Evolutionary conservation across 2,888 invertebrate genomes (phyloP).

Genomic region (Apeira syringaria): DNA sequence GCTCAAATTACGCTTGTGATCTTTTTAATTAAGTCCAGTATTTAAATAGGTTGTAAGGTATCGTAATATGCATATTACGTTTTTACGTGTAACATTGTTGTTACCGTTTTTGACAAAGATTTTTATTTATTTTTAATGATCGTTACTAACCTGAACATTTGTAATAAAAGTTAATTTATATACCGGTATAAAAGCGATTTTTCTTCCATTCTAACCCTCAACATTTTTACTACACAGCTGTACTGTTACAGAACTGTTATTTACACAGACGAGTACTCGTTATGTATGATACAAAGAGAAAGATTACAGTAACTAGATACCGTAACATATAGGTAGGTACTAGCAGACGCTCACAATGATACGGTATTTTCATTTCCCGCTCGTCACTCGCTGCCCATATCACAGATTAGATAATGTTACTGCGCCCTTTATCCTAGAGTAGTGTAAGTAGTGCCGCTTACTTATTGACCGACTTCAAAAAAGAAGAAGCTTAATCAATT

Average conservation of each 20-base stretch:
- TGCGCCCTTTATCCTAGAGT: too few relatives aligned
- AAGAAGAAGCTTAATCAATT: too few relatives aligned
- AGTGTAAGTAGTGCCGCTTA: too few relatives aligned
- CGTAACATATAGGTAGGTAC: constrained; percentile 6
- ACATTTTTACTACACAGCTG: constrained; percentile 21
- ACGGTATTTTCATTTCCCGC: constrained; percentile 21
- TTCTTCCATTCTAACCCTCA: constrained; percentile 43
- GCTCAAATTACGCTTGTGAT: constrained; percentile 82
- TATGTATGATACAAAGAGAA: too few relatives aligned
- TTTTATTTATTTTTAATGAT: constrained; percentile 77
- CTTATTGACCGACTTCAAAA: too few relatives aligned
- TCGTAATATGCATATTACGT: constrained; percentile 84
- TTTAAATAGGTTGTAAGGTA: constrained; percentile 80
- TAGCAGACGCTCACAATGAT: constrained; percentile 23
- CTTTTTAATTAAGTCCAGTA: constrained; percentile 78
- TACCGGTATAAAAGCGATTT: constrained; percentile 72
- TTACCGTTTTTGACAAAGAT: constrained; percentile 74
- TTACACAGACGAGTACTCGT: too few relatives aligned
- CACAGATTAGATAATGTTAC: too few relatives aligned
- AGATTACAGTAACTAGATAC: not conserved
- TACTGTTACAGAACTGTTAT: not conserved
- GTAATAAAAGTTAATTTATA: constrained; percentile 78
- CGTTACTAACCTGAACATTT: constrained; percentile 75
- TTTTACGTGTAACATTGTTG: constrained; percentile 57
- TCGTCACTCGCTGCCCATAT: constrained; percentile 6